phyloP scores from a whole-genome alignment of 2,888 invertebrate species.

The Phragmatobia fuliginosa region DNA sequence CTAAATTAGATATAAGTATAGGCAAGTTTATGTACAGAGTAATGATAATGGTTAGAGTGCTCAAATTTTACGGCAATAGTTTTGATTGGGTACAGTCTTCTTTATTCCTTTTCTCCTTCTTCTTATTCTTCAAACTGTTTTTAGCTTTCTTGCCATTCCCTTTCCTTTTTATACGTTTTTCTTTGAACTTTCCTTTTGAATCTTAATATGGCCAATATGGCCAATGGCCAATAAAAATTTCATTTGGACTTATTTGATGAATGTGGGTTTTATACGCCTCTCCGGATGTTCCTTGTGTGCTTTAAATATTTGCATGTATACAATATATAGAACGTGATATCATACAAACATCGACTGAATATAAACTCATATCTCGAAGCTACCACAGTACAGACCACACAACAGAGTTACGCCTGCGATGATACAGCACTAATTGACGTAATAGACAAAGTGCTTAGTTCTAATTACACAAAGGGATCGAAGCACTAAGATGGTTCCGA shows the following conservation, averaged over 20 bases:
- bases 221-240: too few species aligned
- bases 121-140: too few species aligned
- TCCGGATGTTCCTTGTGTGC: not conserved
- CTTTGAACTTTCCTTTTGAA: not conserved
- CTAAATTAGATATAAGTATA: too few species aligned
- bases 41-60: not conserved
- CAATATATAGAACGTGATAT: not conserved
- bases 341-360: not conserved
- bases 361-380: not conserved
- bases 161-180: not conserved
- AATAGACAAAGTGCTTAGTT: constrained; percentile 33
- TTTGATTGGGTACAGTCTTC: not conserved
- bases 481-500: constrained; percentile 21
- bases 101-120: not conserved
- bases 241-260: not conserved
- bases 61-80: not conserved
- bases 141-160: not conserved
- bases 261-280: not conserved
- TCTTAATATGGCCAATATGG: too few species aligned
- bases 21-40: not conserved
- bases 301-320: too few species aligned
- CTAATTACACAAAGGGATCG: constrained; percentile 37
- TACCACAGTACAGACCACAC: too few species aligned
- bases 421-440: constrained; percentile 33
- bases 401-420: constrained; percentile 27